phyloP scores from a whole-genome alignment of 2,888 invertebrate genomes.

The Steinernema hermaphroditum region DNA sequence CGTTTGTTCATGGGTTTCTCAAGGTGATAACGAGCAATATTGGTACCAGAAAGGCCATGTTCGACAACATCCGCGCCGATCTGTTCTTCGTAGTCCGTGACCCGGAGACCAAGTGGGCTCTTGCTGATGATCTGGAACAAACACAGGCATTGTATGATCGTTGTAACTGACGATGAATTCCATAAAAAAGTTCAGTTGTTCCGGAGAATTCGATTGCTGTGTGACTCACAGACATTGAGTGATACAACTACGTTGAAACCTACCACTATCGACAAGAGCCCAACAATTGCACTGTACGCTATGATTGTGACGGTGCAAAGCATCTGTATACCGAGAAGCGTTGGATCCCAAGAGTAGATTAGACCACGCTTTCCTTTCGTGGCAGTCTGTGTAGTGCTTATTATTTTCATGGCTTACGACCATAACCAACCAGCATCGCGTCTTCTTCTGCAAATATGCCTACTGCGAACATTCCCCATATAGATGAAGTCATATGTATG shows the following conservation, averaged over 20 bases:
- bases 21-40: constrained; percentile 53
- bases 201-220: too few species aligned
- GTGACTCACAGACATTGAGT: too few species aligned
- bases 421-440: constrained; percentile 54
- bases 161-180: too few species aligned
- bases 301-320: constrained; percentile 39
- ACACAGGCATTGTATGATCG: too few species aligned
- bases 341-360: constrained; percentile 42
- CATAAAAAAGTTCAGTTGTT: too few species aligned
- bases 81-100: constrained; percentile 64
- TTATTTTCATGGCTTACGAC: background rate
- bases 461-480: constrained; percentile 67
- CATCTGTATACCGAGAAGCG: constrained; percentile 45
- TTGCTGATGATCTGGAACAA: constrained; percentile 50
- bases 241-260: too few species aligned
- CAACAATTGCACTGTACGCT: background rate
- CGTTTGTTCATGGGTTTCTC: constrained; percentile 55
- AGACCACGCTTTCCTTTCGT: constrained; percentile 47
- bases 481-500: constrained; percentile 54
- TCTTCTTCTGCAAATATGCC: constrained; percentile 66
- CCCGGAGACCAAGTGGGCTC: constrained; percentile 62
- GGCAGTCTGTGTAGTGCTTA: constrained; percentile 35
- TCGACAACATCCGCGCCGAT: constrained; percentile 67
- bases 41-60: constrained; percentile 60
- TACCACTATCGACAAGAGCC: background rate